Evolutionary conservation across 2,888 invertebrate genomes (phyloP).

Genomic region (Pinctada fucata): DNA sequence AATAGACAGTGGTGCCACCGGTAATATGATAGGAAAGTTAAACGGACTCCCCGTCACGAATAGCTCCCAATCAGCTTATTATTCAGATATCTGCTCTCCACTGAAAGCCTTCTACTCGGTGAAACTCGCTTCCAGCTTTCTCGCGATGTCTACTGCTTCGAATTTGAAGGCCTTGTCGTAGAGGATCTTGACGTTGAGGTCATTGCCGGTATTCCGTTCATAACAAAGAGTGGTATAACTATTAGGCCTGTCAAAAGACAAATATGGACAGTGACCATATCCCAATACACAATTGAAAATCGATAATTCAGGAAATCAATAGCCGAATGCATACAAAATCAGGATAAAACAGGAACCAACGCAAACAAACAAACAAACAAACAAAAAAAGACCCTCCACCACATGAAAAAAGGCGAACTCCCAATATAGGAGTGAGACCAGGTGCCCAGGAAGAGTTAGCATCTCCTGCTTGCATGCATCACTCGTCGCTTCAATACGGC

Average conservation of each 20-base stretch:
- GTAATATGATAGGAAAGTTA: not conserved
- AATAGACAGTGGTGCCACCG: not conserved
- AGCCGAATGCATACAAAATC: no score
- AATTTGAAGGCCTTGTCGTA: not conserved
- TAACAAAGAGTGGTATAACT: not conserved
- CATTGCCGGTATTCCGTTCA: not conserved
- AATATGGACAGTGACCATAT: not conserved
- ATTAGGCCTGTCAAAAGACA: not conserved
- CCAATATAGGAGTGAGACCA: no score
- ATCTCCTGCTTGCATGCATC: no score
- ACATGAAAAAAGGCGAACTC: no score
- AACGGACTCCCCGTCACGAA: not conserved
- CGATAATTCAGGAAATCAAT: no score
- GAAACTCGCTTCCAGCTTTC: not conserved
- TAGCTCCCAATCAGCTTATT: not conserved
- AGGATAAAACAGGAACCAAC: no score
- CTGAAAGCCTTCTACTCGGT: not conserved
- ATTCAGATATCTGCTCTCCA: not conserved
- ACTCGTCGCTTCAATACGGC: no score
- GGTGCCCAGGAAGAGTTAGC: no score
- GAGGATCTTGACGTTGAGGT: not conserved
- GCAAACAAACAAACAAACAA: no score
- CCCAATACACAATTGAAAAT: no score
- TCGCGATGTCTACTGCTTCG: not conserved
- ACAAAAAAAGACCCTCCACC: no score